These are phyloP conservation scores for Drosophila nebulosa DNA, from an alignment of 1,140 invertebrate genomes.

Conservation along the genomic window DNA sequence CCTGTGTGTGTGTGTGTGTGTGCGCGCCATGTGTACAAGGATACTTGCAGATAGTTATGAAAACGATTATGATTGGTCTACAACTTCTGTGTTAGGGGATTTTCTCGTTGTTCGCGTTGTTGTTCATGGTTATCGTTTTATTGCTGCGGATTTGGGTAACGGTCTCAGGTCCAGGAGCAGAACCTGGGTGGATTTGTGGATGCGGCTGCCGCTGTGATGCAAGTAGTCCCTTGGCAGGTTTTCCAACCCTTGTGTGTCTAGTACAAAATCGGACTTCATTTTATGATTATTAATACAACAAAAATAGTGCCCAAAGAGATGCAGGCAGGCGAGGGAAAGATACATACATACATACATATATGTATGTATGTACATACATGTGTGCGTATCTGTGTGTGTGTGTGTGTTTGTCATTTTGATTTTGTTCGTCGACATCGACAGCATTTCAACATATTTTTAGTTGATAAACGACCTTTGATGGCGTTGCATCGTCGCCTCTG, in stretches of 20 bases:
- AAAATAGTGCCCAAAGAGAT: constrained; percentile 3
- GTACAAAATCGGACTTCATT: constrained; percentile 59
- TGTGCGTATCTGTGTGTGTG: constrained; percentile 12
- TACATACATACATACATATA: background rate
- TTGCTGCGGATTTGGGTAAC: constrained; percentile 47
- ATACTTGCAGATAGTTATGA: constrained; percentile 54
- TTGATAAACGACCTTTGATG: constrained; percentile 81
- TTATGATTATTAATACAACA: constrained; percentile 64
- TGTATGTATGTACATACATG: constrained; percentile 2
- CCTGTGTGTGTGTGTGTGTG: constrained; percentile 33
- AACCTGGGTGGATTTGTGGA: background rate
- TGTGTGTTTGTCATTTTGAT: constrained; percentile 40
- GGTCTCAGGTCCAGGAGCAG: constrained; percentile 20
- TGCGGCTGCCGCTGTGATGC: constrained; percentile 53
- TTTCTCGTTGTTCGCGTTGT: constrained; percentile 1
- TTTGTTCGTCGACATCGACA: constrained; percentile 32
- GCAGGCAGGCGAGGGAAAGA: constrained; percentile 21
- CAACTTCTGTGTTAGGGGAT: constrained; percentile 44
- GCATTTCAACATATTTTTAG: constrained; percentile 67
- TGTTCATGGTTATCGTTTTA: constrained; percentile 62
- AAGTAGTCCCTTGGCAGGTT: constrained; percentile 46
- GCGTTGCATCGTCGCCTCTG: constrained; percentile 76
- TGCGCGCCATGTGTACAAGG: constrained; percentile 31
- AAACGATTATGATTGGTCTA: constrained; percentile 79
- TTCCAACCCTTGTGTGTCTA: constrained; percentile 59